Evolutionary conservation across 2,113 vertebrate species (phyloP), one percentile per base, ranked within the genome.

Genomic region (Hyperoodon ampullatus): DNA sequence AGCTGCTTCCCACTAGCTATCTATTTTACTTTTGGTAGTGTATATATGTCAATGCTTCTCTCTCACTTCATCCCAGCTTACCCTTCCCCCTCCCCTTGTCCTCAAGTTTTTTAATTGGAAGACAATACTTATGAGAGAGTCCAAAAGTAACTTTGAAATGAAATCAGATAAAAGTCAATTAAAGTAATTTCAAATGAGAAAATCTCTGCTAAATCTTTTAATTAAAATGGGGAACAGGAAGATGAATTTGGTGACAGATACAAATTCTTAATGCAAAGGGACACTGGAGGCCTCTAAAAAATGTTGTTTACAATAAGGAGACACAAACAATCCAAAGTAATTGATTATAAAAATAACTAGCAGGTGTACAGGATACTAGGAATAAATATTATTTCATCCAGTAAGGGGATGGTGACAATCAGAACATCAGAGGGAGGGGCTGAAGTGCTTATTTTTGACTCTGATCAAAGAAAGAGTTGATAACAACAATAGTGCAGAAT

Each of bases 81-180:
- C 53, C 15, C 53, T 53, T 53, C 53, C 53, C 16, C 53, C 53
- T 53, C 53, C 15, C 15, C 53, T 53, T 16, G 53, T 53, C 53
- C 53, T 53, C 53, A 53, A 61, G 60, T 70, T 89, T 50, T 88
- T 83, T 88, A 35, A 83, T 44, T 68, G 15, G 33, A 28, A 84
- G 26, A 70, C 16, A 87, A 90, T 80, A 71, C 55, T 91, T 83
- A 60, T 7, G 3, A 86, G 7, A 83, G 23, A 85, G 35, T 71
- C 23, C 15, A 78, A 96, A 93, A 88, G 47, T 78, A 72, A 85
- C 33, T 88, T 82, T 78, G 60, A 91, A 96, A 97, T 86, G 60
- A 96, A 94, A 83, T 92, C 30, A 60, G 55, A 77, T 82, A 85
- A 96, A 84, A 90, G 42, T 72, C 23, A 90, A 65, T 39, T 16